Conservation (phyloP, 2,797 vertebrate species). For the Chaenodraco wilsoni region DNA sequence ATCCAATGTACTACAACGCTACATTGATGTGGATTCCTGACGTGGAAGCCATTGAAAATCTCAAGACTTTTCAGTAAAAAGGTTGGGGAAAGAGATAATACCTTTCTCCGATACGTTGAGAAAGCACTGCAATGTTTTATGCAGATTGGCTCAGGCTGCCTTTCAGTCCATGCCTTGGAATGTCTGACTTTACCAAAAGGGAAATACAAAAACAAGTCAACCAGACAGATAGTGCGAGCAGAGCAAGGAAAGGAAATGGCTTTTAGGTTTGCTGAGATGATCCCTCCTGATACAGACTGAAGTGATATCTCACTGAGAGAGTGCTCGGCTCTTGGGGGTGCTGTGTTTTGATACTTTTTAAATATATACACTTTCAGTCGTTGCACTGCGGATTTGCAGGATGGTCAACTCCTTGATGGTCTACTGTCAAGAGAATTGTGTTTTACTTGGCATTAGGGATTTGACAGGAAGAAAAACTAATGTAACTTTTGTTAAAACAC, state of each 20-base stretch:
- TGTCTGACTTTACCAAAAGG: conserved; percentile 45
- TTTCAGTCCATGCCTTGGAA: conserved; percentile 13
- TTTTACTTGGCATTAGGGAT: not conserved
- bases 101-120: not conserved
- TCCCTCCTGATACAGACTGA: conserved; percentile 35
- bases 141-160: conserved; percentile 13
- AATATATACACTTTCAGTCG: conserved; percentile 9
- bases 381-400: conserved; percentile 8
- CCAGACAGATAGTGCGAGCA: conserved; percentile 38
- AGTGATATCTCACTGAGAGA: conserved; percentile 46
- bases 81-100: not conserved
- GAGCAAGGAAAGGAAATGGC: conserved; percentile 46
- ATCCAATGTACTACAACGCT: no score
- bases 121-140: conserved; percentile 5
- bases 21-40: no score
- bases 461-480: not conserved
- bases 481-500: conserved; percentile 9
- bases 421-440: not conserved
- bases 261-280: conserved; percentile 53
- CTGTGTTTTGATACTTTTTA: conserved; percentile 1
- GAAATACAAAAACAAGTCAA: conserved; percentile 50
- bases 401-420: not conserved
- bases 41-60: no score
- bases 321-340: conserved; percentile 9
- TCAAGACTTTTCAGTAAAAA: not conserved